phyloP scores from a whole-genome alignment of 2,113 vertebrate genomes.

The Malurus cyaneus region DNA sequence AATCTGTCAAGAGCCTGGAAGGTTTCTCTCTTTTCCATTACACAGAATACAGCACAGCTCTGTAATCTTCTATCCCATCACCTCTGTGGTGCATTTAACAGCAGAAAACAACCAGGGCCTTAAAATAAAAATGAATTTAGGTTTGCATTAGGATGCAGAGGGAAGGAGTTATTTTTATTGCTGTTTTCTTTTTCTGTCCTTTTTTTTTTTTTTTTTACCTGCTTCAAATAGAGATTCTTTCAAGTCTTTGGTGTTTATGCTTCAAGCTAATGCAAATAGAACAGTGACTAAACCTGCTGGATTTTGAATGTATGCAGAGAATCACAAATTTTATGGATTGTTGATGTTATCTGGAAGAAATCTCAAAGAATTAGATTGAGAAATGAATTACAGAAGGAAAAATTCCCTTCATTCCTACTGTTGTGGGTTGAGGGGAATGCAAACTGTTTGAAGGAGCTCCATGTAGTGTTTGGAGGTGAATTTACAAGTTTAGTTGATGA shows the following conservation, averaged over 20 bases:
- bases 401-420: neutral
- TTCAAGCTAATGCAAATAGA: constrained; percentile 57
- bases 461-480: neutral
- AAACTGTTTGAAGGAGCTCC: neutral
- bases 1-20: neutral
- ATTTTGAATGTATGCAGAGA: neutral
- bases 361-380: neutral
- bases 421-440: neutral
- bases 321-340: constrained; percentile 9
- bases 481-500: neutral
- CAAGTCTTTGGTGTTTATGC: constrained; percentile 49
- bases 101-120: neutral
- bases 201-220: neutral
- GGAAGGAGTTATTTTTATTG: neutral
- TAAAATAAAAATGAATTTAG: constrained; percentile 21
- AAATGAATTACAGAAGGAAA: neutral
- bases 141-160: neutral
- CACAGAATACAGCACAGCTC: neutral
- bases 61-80: neutral
- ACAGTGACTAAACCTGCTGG: neutral
- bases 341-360: neutral
- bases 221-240: neutral
- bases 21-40: neutral
- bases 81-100: neutral
- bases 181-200: neutral